phyloP scores from a whole-genome alignment of 2,797 vertebrate species.

The Rhodeus uyekii region DNA sequence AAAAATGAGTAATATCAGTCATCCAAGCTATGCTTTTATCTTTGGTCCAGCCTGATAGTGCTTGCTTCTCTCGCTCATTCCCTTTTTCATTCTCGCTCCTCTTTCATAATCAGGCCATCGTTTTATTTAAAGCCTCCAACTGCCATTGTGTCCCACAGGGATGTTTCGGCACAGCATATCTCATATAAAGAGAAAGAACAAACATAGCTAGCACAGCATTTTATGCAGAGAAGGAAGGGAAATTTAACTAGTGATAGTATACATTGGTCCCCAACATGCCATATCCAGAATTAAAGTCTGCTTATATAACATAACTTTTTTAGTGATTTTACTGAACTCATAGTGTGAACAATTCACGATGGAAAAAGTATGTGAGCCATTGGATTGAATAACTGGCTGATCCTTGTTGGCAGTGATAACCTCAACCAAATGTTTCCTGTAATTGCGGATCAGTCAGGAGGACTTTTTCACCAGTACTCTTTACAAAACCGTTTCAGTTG shows the following conservation, averaged over 20 bases:
- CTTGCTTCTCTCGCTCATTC: conserved; percentile 21
- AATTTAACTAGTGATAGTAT: background rate
- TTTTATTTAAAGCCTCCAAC: conserved; percentile 81
- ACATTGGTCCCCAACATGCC: background rate
- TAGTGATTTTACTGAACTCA: background rate
- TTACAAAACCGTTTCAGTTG: background rate
- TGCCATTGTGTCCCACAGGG: conserved; percentile 71
- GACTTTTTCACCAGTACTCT: background rate
- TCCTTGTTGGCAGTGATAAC: background rate
- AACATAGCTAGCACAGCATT: conserved; percentile 41
- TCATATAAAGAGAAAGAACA: conserved; percentile 67
- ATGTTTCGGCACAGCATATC: conserved; percentile 65
- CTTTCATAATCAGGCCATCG: conserved; percentile 76
- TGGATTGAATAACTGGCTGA: conserved; percentile 24
- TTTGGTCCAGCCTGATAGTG: conserved; percentile 2
- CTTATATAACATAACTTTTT: background rate
- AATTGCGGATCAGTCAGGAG: background rate
- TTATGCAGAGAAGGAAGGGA: background rate
- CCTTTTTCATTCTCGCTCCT: conserved; percentile 13
- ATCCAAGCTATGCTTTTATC: conserved; percentile 12
- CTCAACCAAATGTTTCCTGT: background rate
- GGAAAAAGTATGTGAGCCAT: background rate
- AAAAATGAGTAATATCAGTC: background rate
- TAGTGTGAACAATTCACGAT: background rate
- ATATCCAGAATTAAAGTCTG: background rate